A percentile compares a stretch with the other conserved stretches of the same genome.
Conservation (phyloP, 2,888 invertebrate species). For the Tolmerus cingulatus region DNA sequence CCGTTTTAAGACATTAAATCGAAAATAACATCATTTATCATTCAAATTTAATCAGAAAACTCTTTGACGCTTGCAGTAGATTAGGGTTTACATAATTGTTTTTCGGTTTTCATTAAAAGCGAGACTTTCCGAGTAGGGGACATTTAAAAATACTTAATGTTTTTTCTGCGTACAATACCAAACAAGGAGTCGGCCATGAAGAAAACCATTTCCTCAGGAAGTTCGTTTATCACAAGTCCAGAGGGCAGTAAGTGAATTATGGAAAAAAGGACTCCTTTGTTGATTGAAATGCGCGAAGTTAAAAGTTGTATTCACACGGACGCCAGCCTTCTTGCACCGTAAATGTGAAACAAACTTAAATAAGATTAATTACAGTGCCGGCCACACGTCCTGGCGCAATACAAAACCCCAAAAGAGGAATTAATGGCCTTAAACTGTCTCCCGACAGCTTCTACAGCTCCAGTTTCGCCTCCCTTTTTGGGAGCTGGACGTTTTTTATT, state of each 20-base stretch:
- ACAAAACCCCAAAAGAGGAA: slow-evolving; percentile 26
- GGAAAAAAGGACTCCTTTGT: background rate
- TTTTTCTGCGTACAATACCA: background rate
- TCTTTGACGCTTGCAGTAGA: background rate
- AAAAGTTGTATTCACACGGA: slow-evolving; percentile 8
- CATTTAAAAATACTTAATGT: background rate
- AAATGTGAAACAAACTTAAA: slow-evolving; percentile 53
- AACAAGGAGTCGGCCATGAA: background rate
- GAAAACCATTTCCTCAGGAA: background rate
- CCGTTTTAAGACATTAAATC: background rate
- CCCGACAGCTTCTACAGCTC: slow-evolving; percentile 9
- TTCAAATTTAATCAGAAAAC: background rate
- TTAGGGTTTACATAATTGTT: background rate
- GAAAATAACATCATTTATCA: background rate
- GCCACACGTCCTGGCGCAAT: slow-evolving; percentile 55
- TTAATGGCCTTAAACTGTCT: slow-evolving; percentile 34
- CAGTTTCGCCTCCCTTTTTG: background rate
- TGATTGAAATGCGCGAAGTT: background rate
- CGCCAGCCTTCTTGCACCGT: background rate
- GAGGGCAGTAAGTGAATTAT: background rate
- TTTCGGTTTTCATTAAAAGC: background rate
- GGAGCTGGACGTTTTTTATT: background rate
- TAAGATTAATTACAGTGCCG: slow-evolving; percentile 61
- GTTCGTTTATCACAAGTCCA: slow-evolving; percentile 23
- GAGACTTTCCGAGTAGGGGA: background rate